Percentiles rank a stretch among this genome's conserved stretches.
Conservation (phyloP, 2,797 vertebrate genomes). For the Sebastes dallii region DNA sequence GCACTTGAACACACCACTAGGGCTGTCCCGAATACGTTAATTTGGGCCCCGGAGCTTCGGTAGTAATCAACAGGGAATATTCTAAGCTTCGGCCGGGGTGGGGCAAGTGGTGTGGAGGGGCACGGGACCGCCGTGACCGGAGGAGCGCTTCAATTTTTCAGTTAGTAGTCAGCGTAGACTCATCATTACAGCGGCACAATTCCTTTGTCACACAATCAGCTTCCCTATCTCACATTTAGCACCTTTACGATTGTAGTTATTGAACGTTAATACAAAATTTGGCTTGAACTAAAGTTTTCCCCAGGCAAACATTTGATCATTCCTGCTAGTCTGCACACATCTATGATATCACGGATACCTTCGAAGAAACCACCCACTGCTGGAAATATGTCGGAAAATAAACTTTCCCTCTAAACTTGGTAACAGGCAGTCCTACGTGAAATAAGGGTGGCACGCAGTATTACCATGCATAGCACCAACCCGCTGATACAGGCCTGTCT, state of each 20-base stretch:
- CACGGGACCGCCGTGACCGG: no score
- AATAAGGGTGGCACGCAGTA: not conserved
- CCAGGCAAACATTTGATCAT: not conserved
- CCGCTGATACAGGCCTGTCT: not conserved
- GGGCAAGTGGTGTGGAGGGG: no score
- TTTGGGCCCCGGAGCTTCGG: no score
- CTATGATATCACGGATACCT: not conserved
- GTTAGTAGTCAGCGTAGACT: no score
- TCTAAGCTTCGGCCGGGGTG: no score
- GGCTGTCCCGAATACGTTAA: not conserved
- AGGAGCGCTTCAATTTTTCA: no score
- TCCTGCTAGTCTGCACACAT: not conserved
- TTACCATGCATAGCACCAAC: constrained; percentile 24
- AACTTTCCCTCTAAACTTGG: not conserved
- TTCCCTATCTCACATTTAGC: no score
- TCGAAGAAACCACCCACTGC: not conserved
- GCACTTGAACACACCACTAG: not conserved
- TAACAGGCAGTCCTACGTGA: not conserved
- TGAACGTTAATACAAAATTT: not conserved
- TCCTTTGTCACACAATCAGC: no score
- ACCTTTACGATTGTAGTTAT: not conserved
- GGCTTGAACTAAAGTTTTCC: not conserved
- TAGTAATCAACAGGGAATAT: no score
- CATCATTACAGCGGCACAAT: no score
- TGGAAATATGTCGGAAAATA: not conserved